Conservation (phyloP, 2,113 vertebrate species). For the Tenebrosternarchus preto region DNA sequence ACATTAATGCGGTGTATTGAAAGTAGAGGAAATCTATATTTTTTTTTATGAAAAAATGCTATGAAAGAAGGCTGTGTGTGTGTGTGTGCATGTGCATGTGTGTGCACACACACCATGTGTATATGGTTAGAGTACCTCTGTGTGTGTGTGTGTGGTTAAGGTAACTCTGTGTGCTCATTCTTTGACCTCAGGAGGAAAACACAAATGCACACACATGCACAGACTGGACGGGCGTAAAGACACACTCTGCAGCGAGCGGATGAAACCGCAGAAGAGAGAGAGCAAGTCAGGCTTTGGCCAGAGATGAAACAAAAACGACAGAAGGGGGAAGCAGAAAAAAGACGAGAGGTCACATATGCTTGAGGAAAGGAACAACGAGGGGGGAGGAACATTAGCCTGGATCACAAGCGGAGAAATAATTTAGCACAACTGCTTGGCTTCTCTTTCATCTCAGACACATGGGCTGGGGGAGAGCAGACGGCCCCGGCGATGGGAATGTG, state of each 20-base stretch:
- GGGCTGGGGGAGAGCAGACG: slow-evolving; percentile 61
- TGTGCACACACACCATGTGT: slow-evolving; percentile 34
- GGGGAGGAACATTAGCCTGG: slow-evolving; percentile 48
- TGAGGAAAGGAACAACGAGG: slow-evolving; percentile 64
- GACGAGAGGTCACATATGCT: slow-evolving; percentile 71
- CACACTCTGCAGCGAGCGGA: slow-evolving; percentile 31
- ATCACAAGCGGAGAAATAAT: slow-evolving; percentile 73
- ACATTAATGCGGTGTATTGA: background rate
- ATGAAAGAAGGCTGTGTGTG: slow-evolving; percentile 17
- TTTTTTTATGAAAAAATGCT: slow-evolving; percentile 25
- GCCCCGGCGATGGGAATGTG: slow-evolving; percentile 50
- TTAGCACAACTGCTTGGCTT: slow-evolving; percentile 65
- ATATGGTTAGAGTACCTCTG: slow-evolving; percentile 45
- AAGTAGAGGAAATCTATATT: slow-evolving; percentile 23
- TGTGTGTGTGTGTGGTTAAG: too few species aligned
- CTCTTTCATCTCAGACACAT: slow-evolving; percentile 68
- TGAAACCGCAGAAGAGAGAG: slow-evolving; percentile 58
- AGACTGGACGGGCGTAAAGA: slow-evolving; percentile 54
- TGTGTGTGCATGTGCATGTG: background rate
- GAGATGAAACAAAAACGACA: slow-evolving; percentile 63
- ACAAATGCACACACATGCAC: slow-evolving; percentile 43
- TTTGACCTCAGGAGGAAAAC: slow-evolving; percentile 46
- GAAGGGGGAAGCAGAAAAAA: slow-evolving; percentile 61
- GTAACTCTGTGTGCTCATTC: slow-evolving; percentile 62
- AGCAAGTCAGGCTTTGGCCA: slow-evolving; percentile 63